Evolutionary conservation across 1,140 invertebrate species (phyloP), one percentile per base, ranked within the genome.

Genomic region (Lineus longissimus): DNA sequence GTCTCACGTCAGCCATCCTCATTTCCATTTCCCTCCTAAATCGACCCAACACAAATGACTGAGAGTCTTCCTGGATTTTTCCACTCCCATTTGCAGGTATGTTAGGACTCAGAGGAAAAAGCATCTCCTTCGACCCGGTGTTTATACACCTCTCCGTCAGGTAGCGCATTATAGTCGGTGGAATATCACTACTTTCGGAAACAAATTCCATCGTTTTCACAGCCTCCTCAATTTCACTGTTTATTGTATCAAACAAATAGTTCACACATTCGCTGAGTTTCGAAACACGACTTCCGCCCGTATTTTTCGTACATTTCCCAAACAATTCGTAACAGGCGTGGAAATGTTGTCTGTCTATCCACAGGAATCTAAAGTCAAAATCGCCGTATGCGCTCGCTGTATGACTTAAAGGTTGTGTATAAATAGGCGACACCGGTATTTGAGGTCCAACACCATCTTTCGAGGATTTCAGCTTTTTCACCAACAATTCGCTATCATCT

Each of bases 311-410:
- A 27, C 47, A 51, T 27, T 51, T 51, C n/a, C 47, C 47, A n/a
- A 51, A 51, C 6, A 51, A n/a, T 51, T 51, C 47, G n/a, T 51
- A 51, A 51, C 47, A 51, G 4, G 47, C 6, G 25, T 51, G 6
- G 47, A 51, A 51, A n/a, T 51, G 47, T 7, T 51, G 6, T n/a
- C 47, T 4, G n/a, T 51, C 47, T 51, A 51, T 51, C 47, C 47
- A 51, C 4, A 51, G 47, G 25, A 51, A 51, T 51, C 47, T 51
- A 27, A 51, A 51, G 47, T 51, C 47, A 51, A 51, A 51, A 51
- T 51, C 47, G 47, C 47, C n/a, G 47, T 51, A 51, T 6, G n/a
- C 47, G n/a, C n/a, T 51, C n/a, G 6, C 4, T 7, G 47, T 51
- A n/a, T 51, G 47, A n/a, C n/a, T n/a, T 4, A 4, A 51, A n/a